Evolutionary conservation across 2,888 invertebrate species (phyloP), one percentile per base, ranked within the genome.

Genomic region (Eupithecia tripunctaria): DNA sequence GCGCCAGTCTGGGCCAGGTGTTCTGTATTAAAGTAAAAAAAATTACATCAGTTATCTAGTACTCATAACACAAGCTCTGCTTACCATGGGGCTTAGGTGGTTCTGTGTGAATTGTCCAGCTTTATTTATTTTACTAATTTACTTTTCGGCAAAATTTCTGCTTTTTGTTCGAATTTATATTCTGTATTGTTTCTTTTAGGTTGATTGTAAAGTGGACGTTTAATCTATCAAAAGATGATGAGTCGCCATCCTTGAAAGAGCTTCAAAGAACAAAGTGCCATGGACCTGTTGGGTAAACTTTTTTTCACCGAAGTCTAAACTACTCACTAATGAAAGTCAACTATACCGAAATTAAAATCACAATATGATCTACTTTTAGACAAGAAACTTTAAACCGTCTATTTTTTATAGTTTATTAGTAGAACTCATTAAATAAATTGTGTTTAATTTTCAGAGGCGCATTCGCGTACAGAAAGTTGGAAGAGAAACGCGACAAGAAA

Each of bases 201-300:
- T 92, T 98, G 80, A 96, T 96, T 84, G 96, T 97, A 63, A 98
- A 98, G 91, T 98, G 98, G 98, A 98, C 97, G 56, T 97, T 98
- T 85, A 98, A 98, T 92, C 94, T 98, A 75, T 98, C 98, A 85
- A 96, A 96, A 85, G 97, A 97, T 82, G 96, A 97, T 71, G 94
- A 96, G 72, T 97, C 98, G 0, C 98, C 98, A 6, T 97, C 97
- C 6, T 90, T 98, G 73, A 95, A 96, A 82, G 96, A 95, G 82
- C 89, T 98, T 27, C 96, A 96, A 79, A 92, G 95, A 76, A 94
- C 97, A 82, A 97, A 97, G 90, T 98, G 98, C 84, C 98, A 98
- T 90, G 98, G 98, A 27, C 98, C 98, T 68, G 96, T 98, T 69
- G 98, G 98, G 97, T 97, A 94, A 94, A 95, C 74, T 12, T 18